A percentile compares a stretch with the other conserved stretches of the same genome.
These are phyloP conservation scores for Cryptoblepharus egeriae DNA, from an alignment of 2,797 vertebrate species.

Conservation along the genomic window DNA sequence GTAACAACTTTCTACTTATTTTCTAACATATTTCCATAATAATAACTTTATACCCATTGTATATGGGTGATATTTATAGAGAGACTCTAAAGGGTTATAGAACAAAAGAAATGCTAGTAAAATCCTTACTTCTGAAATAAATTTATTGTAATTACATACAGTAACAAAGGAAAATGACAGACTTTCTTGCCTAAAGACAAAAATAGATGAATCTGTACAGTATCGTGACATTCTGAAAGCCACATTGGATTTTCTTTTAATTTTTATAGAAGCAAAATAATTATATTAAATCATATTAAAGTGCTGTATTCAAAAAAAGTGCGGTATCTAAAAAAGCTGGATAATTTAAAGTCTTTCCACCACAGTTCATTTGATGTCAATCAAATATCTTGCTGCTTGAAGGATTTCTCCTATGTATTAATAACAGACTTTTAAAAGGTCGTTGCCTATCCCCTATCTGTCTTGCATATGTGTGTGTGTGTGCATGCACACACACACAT, in stretches of 20 bases:
- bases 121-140: slow-evolving; percentile 39
- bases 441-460: not conserved
- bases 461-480: too few species aligned
- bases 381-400: not conserved
- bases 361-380: not conserved
- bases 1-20: too few species aligned
- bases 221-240: slow-evolving; percentile 29
- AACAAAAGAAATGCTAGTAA: slow-evolving; percentile 58
- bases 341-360: not conserved
- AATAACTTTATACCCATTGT: slow-evolving; percentile 34
- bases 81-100: slow-evolving; percentile 42
- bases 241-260: not conserved
- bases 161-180: slow-evolving; percentile 47
- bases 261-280: not conserved
- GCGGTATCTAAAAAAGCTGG: slow-evolving; percentile 5
- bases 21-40: not conserved
- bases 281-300: slow-evolving; percentile 24
- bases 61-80: slow-evolving; percentile 48
- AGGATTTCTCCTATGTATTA: not conserved
- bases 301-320: not conserved
- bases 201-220: slow-evolving; percentile 2
- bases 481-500: not conserved
- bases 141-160: slow-evolving; percentile 43
- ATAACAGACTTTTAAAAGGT: not conserved
- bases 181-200: slow-evolving; percentile 31